phyloP scores from a whole-genome alignment of 2,113 vertebrate species.

The Melospiza georgiana region DNA sequence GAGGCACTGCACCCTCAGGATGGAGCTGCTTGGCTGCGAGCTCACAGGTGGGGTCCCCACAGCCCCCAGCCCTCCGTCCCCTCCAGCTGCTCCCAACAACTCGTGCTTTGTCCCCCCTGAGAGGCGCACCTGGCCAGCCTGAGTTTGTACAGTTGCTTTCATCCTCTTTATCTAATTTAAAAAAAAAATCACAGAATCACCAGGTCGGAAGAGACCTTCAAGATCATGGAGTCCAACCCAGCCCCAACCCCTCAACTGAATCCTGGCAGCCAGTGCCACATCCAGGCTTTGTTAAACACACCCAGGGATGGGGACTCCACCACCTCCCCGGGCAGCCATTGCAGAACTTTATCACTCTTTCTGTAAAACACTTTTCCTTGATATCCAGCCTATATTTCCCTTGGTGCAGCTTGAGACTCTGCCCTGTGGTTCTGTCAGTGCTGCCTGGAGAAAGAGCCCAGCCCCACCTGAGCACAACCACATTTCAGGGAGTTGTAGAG shows the following conservation, averaged over 20 bases:
- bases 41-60: constrained; percentile 80
- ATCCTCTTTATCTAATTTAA: not conserved
- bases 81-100: accelerated
- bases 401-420: accelerated
- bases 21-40: constrained; percentile 98
- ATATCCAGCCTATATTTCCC: not conserved
- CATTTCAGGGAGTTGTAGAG: not conserved
- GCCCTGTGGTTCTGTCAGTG: not conserved
- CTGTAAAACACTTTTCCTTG: not conserved
- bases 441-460: not conserved
- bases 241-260: not conserved
- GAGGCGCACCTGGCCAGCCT: not conserved
- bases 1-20: constrained; percentile 93
- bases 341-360: not conserved
- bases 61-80: too few species aligned
- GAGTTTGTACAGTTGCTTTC: not conserved
- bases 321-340: accelerated
- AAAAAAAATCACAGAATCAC: not conserved
- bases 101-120: accelerated
- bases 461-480: not conserved
- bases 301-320: not conserved
- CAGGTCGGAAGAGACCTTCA: not conserved
- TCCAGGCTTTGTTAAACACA: not conserved
- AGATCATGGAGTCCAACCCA: not conserved
- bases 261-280: not conserved